Base-by-base conservation (phyloP, 2,797 vertebrate genomes). In the Cyprinella venusta region DNA sequence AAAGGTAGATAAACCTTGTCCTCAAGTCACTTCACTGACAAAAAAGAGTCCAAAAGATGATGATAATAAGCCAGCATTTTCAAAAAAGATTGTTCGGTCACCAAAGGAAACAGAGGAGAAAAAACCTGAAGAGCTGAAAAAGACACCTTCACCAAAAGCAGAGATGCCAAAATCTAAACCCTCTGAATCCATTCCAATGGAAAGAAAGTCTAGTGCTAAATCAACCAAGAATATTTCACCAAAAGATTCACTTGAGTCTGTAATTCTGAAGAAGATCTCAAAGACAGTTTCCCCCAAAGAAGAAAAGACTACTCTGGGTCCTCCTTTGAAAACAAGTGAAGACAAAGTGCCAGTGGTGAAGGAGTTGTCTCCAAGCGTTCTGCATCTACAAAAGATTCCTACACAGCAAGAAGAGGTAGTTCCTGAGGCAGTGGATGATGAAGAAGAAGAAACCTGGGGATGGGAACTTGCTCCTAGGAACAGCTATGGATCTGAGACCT, bases 351-450 rank as follows among this genome's bases (percentile, higher is more conserved):
- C 86, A 24, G 19, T 92, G 50, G 75, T 87, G 26, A 94, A 93
- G 76, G 93, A 94, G 85, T 65, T 95, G 52, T 94, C 94, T 45
- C 94, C 94, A 48, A 88, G 90, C 86, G 90, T 87, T 1, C 87
- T 95, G 54, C 86, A 93, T 68, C 84, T 95, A 84, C 91, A 89
- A 84, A 94, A 94, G 86, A 89, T 95, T 59, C 92, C 92, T 16
- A 95, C 93, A 2, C 93, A 92, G 77, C 84, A 75, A 8, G 93
- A 94, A 79, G 95, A 94, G 85, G 90, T 95, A 87, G 90, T 94
- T 64, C 86, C 45, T 19, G 90, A 79, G 0, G 80, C 83, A 0
- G 76, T 87, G 2, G 88, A 89, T 19, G 91, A 94, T 71, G 94
- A 95, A n/a, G 40, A 40, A 86, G 88, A 94, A 78, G 94, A 95